Evolutionary conservation across 1,140 invertebrate genomes (phyloP).

Genomic region (Idris sp.): DNA sequence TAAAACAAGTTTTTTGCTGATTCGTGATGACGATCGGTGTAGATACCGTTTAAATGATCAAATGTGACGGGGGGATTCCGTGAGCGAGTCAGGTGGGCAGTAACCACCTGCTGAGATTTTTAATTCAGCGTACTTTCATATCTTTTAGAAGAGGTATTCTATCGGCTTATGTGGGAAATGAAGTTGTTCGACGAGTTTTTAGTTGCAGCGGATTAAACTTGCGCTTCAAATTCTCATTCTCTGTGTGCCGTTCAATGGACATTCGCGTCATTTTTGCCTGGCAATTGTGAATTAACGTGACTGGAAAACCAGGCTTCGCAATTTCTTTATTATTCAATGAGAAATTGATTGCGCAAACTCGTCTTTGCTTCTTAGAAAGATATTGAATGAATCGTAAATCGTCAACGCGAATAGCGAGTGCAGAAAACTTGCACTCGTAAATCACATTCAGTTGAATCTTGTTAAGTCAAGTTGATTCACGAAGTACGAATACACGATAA

Average conservation of each 20-base stretch:
- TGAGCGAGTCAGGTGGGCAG: conserved; percentile 59
- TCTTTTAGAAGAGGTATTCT: conserved; percentile 53
- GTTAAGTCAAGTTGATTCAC: conserved; percentile 20
- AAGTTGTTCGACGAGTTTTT: conserved; percentile 61
- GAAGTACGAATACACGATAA: conserved; percentile 1
- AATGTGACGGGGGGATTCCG: conserved; percentile 53
- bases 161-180: conserved; percentile 58
- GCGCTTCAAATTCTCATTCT: too few species aligned
- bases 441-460: conserved; percentile 27
- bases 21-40: conserved; percentile 20
- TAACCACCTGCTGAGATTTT: conserved; percentile 62
- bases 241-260: conserved; percentile 34
- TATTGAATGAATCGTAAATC: conserved; percentile 38
- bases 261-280: conserved; percentile 44
- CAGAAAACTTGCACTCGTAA: conserved; percentile 15
- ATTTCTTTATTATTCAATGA: conserved; percentile 59
- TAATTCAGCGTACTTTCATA: conserved; percentile 60
- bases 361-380: conserved; percentile 25
- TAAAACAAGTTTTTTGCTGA: conserved; percentile 44
- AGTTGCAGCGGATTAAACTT: conserved; percentile 44
- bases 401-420: neutral
- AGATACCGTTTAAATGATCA: conserved; percentile 56
- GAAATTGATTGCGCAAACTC: conserved; percentile 24
- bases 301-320: conserved; percentile 35
- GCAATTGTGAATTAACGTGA: conserved; percentile 42